A percentile compares a stretch with the other conserved stretches of the same genome.
Conservation (phyloP, 2,888 invertebrate species). For the Himalopsyche tibetana region DNA sequence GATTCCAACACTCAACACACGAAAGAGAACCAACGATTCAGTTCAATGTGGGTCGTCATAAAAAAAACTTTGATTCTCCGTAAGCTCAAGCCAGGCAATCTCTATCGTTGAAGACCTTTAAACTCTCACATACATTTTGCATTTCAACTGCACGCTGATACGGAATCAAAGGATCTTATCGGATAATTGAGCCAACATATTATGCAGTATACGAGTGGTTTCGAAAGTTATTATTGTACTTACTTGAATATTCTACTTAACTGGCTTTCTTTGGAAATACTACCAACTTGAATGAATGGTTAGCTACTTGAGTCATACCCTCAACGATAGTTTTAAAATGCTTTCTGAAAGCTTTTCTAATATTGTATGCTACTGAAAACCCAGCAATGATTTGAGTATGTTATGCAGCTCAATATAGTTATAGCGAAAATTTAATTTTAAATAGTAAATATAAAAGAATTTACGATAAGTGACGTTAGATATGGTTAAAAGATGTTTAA, state of each 20-base stretch:
- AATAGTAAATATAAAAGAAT: not conserved
- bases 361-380: not conserved
- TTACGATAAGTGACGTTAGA: too few relatives aligned
- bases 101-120: not conserved
- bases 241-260: not conserved
- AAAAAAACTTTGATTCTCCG: not conserved
- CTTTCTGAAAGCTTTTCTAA: not conserved
- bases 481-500: too few relatives aligned
- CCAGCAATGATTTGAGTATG: not conserved
- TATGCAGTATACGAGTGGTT: not conserved
- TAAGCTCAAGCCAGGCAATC: not conserved
- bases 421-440: not conserved
- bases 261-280: not conserved
- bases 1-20: too few relatives aligned
- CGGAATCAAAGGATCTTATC: conserved; percentile 37
- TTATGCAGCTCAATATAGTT: not conserved
- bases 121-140: conserved; percentile 42
- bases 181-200: conserved; percentile 20
- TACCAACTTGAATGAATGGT: not conserved
- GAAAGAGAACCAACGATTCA: too few relatives aligned
- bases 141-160: conserved; percentile 32
- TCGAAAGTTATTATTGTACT: not conserved
- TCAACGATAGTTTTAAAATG: not conserved
- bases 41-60: too few relatives aligned
- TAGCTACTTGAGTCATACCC: not conserved